Evolutionary conservation across 2,888 invertebrate genomes (phyloP).

Genomic region (Muscina levida): DNA sequence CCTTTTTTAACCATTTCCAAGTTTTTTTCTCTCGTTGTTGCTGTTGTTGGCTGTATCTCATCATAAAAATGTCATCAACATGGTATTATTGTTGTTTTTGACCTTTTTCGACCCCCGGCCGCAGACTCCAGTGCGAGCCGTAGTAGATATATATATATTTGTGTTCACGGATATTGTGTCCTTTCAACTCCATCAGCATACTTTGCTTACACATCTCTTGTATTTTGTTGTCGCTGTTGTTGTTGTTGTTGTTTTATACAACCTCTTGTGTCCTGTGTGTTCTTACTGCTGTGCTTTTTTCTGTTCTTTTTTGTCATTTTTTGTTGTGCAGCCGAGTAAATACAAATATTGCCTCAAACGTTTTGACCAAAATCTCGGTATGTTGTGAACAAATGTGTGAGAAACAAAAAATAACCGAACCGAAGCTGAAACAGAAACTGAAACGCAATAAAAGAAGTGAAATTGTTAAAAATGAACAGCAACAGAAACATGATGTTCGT

Average conservation of each 20-base stretch:
- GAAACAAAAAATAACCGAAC: constrained; percentile 32
- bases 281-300: constrained; percentile 7
- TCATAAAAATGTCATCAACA: constrained; percentile 70
- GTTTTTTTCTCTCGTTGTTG: constrained; percentile 31
- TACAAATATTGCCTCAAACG: constrained; percentile 64
- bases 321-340: constrained; percentile 44
- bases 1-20: background rate
- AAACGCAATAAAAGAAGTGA: constrained; percentile 62
- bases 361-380: constrained; percentile 65
- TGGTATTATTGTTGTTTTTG: constrained; percentile 66
- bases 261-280: constrained; percentile 5
- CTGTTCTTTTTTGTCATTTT: background rate
- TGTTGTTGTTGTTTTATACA: background rate
- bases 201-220: constrained; percentile 3
- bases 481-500: constrained; percentile 51
- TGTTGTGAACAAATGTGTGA: constrained; percentile 50
- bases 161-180: constrained; percentile 43
- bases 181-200: constrained; percentile 48
- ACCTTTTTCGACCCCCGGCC: constrained; percentile 54
- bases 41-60: constrained; percentile 46
- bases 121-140: no score
- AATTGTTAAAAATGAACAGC: constrained; percentile 64
- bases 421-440: constrained; percentile 5
- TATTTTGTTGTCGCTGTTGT: background rate
- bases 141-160: constrained; percentile 35